phyloP scores from a whole-genome alignment of 2,113 vertebrate genomes.

The Channa maculata region DNA sequence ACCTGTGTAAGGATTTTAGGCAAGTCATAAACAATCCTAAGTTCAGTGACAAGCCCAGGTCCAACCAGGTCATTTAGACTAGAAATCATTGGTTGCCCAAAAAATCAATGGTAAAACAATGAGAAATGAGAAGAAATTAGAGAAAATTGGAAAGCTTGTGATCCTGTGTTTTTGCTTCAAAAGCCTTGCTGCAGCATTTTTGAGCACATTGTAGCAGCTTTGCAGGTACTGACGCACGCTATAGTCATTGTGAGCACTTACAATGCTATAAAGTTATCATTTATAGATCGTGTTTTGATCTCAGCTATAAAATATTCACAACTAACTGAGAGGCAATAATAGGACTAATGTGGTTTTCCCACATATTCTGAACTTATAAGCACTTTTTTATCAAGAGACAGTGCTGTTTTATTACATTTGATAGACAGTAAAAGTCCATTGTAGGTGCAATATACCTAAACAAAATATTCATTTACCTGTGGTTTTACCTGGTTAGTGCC shows the following conservation, averaged over 20 bases:
- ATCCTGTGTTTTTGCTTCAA: neutral
- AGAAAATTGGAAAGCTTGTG: neutral
- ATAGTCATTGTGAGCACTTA: neutral
- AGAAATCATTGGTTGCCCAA: constrained; percentile 11
- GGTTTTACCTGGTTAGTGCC: neutral
- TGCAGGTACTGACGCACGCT: neutral
- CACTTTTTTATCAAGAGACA: constrained; percentile 35
- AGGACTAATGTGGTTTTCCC: constrained; percentile 3
- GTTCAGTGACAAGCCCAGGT: constrained; percentile 13
- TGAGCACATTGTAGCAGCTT: neutral
- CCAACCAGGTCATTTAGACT: constrained; percentile 18
- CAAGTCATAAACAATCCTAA: constrained; percentile 14
- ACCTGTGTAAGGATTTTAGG: constrained; percentile 28
- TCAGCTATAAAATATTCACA: constrained; percentile 19
- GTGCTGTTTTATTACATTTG: constrained; percentile 26
- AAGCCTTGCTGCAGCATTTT: constrained; percentile 34
- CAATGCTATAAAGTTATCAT: constrained; percentile 1
- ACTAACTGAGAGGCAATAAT: constrained; percentile 13
- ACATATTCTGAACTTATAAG: neutral
- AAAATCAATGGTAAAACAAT: constrained; percentile 43
- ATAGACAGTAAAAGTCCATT: constrained; percentile 21
- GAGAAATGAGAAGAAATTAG: constrained; percentile 16
- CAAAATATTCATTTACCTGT: constrained; percentile 13
- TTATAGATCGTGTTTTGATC: constrained; percentile 11
- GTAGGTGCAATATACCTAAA: constrained; percentile 9